Evolutionary conservation across 2,888 invertebrate species (phyloP).

Genomic region (Lithophane semibrunnea): DNA sequence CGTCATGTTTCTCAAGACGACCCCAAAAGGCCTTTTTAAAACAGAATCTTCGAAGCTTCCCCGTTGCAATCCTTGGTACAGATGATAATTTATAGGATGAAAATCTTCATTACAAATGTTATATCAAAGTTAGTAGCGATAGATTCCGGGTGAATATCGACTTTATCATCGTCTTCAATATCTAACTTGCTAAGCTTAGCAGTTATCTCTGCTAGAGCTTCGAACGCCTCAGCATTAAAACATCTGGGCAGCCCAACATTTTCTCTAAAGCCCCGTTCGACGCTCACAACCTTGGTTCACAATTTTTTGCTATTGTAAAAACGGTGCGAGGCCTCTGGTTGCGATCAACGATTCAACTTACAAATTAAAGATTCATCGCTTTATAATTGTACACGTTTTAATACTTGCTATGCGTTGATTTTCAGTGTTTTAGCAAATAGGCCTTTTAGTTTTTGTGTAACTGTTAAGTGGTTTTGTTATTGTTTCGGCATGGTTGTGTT

Average conservation of each 20-base stretch:
- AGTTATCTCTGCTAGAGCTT: constrained; percentile 39
- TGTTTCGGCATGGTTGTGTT: constrained; percentile 26
- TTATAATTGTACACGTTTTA: constrained; percentile 59
- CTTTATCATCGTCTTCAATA: constrained; percentile 22
- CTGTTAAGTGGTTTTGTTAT: constrained; percentile 49
- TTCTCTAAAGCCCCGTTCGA: constrained; percentile 48
- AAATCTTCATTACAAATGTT: constrained; percentile 4
- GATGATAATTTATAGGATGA: constrained; percentile 6
- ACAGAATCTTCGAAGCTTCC: not conserved
- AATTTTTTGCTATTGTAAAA: constrained; percentile 59
- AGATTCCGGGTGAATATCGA: constrained; percentile 9
- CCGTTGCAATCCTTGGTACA: not conserved
- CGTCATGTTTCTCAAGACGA: constrained; percentile 11
- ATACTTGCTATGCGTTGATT: constrained; percentile 49
- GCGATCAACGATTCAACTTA: constrained; percentile 55
- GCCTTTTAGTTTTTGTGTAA: constrained; percentile 52
- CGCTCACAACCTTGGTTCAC: constrained; percentile 45
- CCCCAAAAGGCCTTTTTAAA: not conserved
- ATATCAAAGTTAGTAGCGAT: constrained; percentile 10
- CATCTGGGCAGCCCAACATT: constrained; percentile 37
- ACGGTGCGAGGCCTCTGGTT: constrained; percentile 57
- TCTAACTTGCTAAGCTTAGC: constrained; percentile 18
- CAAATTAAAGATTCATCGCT: constrained; percentile 62
- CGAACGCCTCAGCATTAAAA: constrained; percentile 18
- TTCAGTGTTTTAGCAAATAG: constrained; percentile 57